Evolutionary conservation across 2,797 vertebrate species (phyloP).

Genomic region (Sebastes diaconus): DNA sequence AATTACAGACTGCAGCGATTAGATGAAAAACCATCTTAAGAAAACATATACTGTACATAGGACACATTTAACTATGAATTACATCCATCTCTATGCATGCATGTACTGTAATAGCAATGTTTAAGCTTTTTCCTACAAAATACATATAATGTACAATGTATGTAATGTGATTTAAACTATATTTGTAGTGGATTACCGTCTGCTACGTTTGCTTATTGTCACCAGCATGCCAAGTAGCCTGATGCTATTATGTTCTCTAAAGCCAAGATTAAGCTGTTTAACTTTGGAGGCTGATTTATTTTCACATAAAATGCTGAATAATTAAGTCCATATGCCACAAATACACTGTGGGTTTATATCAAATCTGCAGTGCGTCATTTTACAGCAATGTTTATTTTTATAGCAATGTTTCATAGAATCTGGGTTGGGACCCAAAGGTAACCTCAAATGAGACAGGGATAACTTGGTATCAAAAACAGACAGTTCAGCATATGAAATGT

Average conservation of each 20-base stretch:
- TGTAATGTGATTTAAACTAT: conserved; percentile 28
- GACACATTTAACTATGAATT: background rate
- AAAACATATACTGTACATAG: background rate
- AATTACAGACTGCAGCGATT: background rate
- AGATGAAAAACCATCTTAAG: background rate
- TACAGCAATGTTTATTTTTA: conserved; percentile 49
- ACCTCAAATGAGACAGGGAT: conserved; percentile 28
- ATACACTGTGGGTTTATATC: conserved; percentile 8
- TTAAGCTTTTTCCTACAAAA: background rate
- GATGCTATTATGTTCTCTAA: conserved; percentile 35
- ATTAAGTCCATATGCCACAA: conserved; percentile 42
- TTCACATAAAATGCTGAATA: conserved; percentile 49
- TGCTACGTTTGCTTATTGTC: conserved; percentile 25
- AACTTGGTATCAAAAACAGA: conserved; percentile 32
- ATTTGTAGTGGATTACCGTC: conserved; percentile 28
- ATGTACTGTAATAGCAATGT: background rate
- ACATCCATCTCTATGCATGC: background rate
- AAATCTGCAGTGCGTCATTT: conserved; percentile 31
- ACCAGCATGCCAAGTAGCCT: conserved; percentile 17
- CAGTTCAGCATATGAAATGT: conserved; percentile 17
- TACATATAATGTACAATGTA: background rate
- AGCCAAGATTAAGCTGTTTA: conserved; percentile 47
- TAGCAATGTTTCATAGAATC: conserved; percentile 45
- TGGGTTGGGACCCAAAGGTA: conserved; percentile 47
- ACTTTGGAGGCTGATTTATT: conserved; percentile 46